Evolutionary conservation across 2,113 vertebrate genomes (phyloP).

Genomic region (Prietella phreatophila): DNA sequence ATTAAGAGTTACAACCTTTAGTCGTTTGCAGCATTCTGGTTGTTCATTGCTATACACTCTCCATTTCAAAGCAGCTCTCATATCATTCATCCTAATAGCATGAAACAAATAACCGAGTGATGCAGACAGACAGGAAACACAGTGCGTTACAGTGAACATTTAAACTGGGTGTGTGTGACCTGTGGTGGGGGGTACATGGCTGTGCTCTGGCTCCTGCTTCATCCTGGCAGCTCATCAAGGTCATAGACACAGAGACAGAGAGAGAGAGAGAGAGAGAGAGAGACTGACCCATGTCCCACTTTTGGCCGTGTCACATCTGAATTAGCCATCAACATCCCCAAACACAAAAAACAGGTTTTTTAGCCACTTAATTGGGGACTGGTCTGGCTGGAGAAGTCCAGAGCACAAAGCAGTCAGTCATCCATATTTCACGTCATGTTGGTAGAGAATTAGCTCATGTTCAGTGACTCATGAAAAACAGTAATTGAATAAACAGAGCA

Average conservation of each 20-base stretch:
- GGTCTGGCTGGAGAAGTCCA: conserved; percentile 40
- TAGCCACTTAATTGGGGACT: conserved; percentile 56
- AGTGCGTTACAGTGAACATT: not conserved
- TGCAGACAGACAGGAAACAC: not conserved
- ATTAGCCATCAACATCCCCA: conserved; percentile 60
- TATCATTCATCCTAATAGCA: not conserved
- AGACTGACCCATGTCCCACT: conserved; percentile 33
- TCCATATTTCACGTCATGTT: conserved; percentile 4
- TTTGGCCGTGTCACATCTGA: conserved; percentile 65
- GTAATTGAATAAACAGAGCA: not conserved
- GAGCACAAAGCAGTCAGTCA: not conserved
- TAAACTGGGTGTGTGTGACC: not conserved
- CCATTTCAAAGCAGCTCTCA: not conserved
- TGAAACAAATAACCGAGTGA: not conserved
- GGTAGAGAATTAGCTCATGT: conserved; percentile 9
- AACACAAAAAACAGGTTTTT: conserved; percentile 43
- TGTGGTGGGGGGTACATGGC: conserved; percentile 9
- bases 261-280: not conserved
- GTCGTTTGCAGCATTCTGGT: too few relatives aligned
- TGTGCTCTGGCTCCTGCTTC: conserved; percentile 33
- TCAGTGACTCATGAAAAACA: not conserved
- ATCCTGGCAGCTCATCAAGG: conserved; percentile 35
- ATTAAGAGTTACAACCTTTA: not conserved
- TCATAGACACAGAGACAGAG: not conserved
- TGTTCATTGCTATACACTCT: not conserved